Base-by-base conservation (phyloP, 2,113 vertebrate genomes). In the Clupea harengus region DNA sequence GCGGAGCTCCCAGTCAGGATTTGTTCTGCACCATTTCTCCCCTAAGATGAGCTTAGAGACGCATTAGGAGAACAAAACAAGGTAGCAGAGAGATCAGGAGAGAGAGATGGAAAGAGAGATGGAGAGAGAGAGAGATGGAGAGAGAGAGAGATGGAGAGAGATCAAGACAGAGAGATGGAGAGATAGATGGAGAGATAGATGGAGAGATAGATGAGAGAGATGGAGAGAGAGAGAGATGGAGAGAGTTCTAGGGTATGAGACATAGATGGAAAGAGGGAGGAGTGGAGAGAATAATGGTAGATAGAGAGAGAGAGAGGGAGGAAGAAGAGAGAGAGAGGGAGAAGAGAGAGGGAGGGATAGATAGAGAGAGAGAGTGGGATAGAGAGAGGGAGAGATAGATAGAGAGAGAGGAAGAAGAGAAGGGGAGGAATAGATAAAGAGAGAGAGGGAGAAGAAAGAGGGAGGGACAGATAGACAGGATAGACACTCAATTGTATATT, bases 21-120 rank as follows among this genome's bases (percentile, higher is more conserved):
- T 93, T 92, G 90, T 95, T 95, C 93, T 92, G 91, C 94, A 94
- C 93, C 93, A 93, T 94, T 89, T 91, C 94, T 90, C 92, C 83
- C 89, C 93, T 92, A 93, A 93, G 91, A 93, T 92, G 90, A 89
- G 90, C 89, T 94, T 92, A 93, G 90, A 89, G 90, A 89, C 88
- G 89, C 89, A 88, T 92, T 93, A 93, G 88, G 89, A 88, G 92
- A 88, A 90, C 91, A 91, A 92, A 93, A 91, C 90, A 89, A 92
- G 86, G 88, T 88, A 57, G 75, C 83, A 45, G 75, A 44, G 75
- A 84, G 82, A 67, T 20, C 57, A 57, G 15, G 45, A 20, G 46
- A 13, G 60, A 28, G 4, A 47, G 85, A 67, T 22, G 22, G 64
- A 81, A 83, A 86, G 28, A 54, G 82, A 46, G 50, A 83, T n/a